A percentile compares a stretch with the other conserved stretches of the same genome.
Conservation (phyloP, 2,113 vertebrate species). For the Rhinolophus ferrumequinum region DNA sequence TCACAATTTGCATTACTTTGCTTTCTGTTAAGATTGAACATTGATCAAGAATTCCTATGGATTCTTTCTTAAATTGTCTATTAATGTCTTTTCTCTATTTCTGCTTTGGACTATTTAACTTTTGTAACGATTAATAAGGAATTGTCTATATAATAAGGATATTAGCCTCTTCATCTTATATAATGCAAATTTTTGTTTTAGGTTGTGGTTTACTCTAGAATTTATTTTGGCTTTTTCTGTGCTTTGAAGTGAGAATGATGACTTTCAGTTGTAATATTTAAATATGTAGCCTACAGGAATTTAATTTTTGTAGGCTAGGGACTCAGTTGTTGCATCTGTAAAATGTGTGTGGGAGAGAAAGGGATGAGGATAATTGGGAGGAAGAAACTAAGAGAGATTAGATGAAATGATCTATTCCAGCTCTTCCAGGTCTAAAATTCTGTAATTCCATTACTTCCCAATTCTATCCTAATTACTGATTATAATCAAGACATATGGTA, state of each 20-base stretch:
- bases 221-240: background rate
- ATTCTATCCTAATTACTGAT: background rate
- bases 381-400: background rate
- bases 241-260: background rate
- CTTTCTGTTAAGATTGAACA: conserved; percentile 29
- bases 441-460: background rate
- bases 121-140: background rate
- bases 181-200: background rate
- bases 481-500: conserved; percentile 27
- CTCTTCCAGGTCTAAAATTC: background rate
- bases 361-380: background rate
- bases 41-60: conserved; percentile 20
- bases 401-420: background rate
- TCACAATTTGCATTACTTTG: conserved; percentile 9
- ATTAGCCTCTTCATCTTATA: background rate
- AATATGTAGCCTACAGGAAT: background rate
- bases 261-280: conserved; percentile 10
- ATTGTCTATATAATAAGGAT: background rate
- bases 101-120: background rate
- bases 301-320: background rate
- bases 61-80: background rate
- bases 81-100: background rate
- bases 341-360: background rate
- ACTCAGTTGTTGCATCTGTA: background rate
- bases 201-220: background rate